A percentile compares a stretch with the other conserved stretches of the same genome.
Conservation (phyloP, 2,113 vertebrate genomes). For the Scatophagus argus region DNA sequence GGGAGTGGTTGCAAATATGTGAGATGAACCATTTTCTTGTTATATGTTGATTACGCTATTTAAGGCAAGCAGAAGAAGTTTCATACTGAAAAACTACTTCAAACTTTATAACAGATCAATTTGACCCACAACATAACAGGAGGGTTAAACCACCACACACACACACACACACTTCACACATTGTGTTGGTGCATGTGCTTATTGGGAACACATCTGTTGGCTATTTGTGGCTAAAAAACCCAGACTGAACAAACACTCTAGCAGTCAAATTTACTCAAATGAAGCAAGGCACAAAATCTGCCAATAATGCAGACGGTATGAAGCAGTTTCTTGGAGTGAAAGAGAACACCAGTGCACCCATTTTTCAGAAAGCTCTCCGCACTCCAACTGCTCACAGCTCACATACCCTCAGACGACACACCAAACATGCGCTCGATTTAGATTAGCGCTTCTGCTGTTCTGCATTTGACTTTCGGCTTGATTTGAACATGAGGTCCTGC, state of each 20-base stretch:
- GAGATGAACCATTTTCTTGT: no score
- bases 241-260: slow-evolving; percentile 27
- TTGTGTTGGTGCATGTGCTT: background rate
- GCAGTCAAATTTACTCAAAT: slow-evolving; percentile 26
- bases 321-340: slow-evolving; percentile 6
- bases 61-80: no score
- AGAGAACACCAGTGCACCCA: background rate
- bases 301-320: slow-evolving; percentile 7
- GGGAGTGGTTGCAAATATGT: no score
- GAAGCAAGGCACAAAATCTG: background rate
- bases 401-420: slow-evolving; percentile 5
- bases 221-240: slow-evolving; percentile 27
- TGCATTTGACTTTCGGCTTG: slow-evolving; percentile 54
- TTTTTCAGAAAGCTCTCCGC: slow-evolving; percentile 25
- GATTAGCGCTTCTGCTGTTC: slow-evolving; percentile 40
- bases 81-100: no score
- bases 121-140: no score
- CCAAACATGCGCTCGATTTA: slow-evolving; percentile 38
- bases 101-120: no score
- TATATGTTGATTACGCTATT: no score
- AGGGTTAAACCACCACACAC: background rate
- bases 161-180: background rate
- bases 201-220: slow-evolving; percentile 16
- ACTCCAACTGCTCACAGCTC: slow-evolving; percentile 5
- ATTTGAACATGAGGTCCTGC: slow-evolving; percentile 39